Base-by-base conservation (phyloP, 2,888 invertebrate species). In the Ophion ventricosus region DNA sequence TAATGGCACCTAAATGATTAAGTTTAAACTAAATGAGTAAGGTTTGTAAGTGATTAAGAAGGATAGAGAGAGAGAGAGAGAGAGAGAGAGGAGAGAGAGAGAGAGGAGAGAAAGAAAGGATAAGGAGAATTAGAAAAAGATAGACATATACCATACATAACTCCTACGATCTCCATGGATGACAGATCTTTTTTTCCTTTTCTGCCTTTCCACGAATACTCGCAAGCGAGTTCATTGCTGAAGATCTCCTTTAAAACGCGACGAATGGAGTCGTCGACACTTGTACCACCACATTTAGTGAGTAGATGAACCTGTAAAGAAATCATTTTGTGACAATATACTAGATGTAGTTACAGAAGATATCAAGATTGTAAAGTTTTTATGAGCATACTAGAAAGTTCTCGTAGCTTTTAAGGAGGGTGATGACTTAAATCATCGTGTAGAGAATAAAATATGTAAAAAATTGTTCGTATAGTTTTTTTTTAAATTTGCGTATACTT, bases 121-220 rank as follows among this genome's bases (percentile, higher is more conserved):
- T 64, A 64, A 64, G 23, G 67, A 25, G 25, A 67, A 17, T 43
- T 54, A 26, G 26, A 69, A 26, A 56, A 56, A 69, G 54, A 67
- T 49, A 69, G 69, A 69, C 54, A 54, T 43, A 10, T 69, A 69
- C 69, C 54, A 64, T 74, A 74, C 75, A 75, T 75, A 49, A 49
- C 54, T 29, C 49, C 75, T 63, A 29, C 49, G 20, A 75, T 63
- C 29, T 54, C 26, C 77, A 77, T 77, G 35, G 59, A 56, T 8
- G 77, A 77, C 11, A 77, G 67, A 67, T 77, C 56, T 59, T 57
- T 59, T 59, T 77, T 67, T 40, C 67, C 67, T 40, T 57, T 56
- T 59, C 77, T 35, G 35, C 77, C 77, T 23, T 77, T 77, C 67
- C 67, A 77, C 35, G 77, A 77, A 59, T 67, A 77, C 17, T 67